A percentile compares a stretch with the other conserved stretches of the same genome.
phyloP scores from a whole-genome alignment of 1,140 invertebrate species.

The Danaus plexippus region DNA sequence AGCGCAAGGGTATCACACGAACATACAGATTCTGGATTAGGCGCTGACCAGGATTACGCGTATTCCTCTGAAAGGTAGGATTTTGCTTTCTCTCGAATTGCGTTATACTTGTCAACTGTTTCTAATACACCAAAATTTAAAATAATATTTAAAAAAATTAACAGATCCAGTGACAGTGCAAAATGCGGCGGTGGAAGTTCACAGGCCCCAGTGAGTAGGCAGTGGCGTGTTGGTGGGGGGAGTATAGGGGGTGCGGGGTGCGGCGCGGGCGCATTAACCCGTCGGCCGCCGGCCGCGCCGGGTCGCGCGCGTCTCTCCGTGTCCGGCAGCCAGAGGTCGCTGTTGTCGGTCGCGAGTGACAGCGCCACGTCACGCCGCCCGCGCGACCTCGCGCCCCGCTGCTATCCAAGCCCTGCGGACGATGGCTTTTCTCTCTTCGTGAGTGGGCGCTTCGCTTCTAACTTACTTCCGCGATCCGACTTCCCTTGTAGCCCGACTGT shows the following conservation, averaged over 20 bases:
- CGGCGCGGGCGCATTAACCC: constrained; percentile 25
- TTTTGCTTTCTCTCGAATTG: not conserved
- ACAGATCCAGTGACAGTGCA: constrained; percentile 68
- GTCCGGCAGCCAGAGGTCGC: constrained; percentile 55
- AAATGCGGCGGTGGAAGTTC: constrained; percentile 55
- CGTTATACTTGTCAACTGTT: not conserved
- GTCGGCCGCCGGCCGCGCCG: constrained; percentile 40
- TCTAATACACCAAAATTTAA: too few species aligned
- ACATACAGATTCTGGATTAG: constrained; percentile 78
- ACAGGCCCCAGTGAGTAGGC: constrained; percentile 65
- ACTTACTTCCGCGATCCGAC: constrained; percentile 52
- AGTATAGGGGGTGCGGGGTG: constrained; percentile 22
- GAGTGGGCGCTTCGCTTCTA: constrained; percentile 71
- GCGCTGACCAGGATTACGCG: constrained; percentile 78
- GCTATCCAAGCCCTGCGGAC: constrained; percentile 50
- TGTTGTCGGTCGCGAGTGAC: constrained; percentile 67
- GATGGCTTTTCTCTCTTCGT: constrained; percentile 69
- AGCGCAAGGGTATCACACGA: constrained; percentile 76
- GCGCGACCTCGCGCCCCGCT: constrained; percentile 47
- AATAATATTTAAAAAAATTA: not conserved
- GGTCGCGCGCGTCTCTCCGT: constrained; percentile 29
- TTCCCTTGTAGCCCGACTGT: constrained; percentile 27
- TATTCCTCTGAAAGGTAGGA: constrained; percentile 74
- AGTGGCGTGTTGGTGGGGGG: constrained; percentile 41
- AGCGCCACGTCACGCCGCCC: constrained; percentile 61